Evolutionary conservation across 53 echinoderm and acorn worm species (phyloP).

Genomic region (Antedon mediterranea): DNA sequence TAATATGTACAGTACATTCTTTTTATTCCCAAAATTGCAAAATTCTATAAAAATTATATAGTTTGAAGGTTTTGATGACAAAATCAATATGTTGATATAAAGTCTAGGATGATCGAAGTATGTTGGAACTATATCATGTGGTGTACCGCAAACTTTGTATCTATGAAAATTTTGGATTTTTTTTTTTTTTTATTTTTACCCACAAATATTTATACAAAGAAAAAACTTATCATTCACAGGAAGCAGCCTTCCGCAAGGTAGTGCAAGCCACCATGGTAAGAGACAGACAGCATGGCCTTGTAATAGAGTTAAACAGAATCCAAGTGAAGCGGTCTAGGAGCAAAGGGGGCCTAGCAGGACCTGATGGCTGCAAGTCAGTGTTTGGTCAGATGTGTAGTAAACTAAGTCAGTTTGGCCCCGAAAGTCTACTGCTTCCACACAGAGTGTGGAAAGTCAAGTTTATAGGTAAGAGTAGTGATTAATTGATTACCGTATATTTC

Average conservation of each 20-base stretch:
- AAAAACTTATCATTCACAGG: conserved; percentile 27
- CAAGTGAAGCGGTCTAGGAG: conserved; percentile 95
- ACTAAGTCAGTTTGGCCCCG: conserved; percentile 82
- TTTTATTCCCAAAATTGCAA: no score
- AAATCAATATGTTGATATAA: no score
- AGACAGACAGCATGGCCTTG: conserved; percentile 87
- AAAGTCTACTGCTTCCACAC: conserved; percentile 76
- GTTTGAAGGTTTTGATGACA: no score
- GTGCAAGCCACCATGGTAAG: conserved; percentile 93
- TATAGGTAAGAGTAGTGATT: conserved; percentile 95
- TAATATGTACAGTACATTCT: no score
- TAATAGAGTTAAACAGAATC: conserved; percentile 85
- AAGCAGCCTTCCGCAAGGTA: conserved; percentile 94
- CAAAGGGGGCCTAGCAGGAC: conserved; percentile 90
- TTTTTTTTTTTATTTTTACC: no score
- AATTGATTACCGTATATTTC: no score
- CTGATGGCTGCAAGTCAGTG: conserved; percentile 98
- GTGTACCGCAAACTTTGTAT: no score
- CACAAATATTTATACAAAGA: no score
- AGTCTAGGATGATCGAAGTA: no score
- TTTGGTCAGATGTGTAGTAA: conserved; percentile 88
- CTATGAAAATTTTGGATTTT: no score
- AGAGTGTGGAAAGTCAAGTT: conserved; percentile 99
- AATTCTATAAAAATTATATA: no score
- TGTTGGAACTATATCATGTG: no score